Evolutionary conservation across 2,113 vertebrate species (phyloP).

Genomic region (Ivindomyrus marchei): DNA sequence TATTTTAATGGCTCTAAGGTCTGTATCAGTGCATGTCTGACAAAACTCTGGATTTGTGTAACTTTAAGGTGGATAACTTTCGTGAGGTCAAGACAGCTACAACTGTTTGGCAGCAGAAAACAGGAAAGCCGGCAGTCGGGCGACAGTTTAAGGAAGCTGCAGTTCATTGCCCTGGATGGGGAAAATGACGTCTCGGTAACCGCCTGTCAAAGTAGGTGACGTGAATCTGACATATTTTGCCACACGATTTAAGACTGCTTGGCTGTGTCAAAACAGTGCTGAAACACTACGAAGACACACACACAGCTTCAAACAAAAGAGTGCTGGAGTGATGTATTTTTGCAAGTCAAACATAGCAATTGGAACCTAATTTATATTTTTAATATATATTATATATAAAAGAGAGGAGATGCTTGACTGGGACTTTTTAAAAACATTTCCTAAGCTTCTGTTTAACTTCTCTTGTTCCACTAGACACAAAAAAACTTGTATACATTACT

Average conservation of each 20-base stretch:
- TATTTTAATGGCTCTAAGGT: constrained; percentile 25
- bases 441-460: neutral
- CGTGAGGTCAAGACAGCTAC: constrained; percentile 1
- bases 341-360: constrained; percentile 4
- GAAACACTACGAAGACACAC: neutral
- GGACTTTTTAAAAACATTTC: neutral
- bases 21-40: neutral
- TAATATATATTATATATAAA: constrained; percentile 9
- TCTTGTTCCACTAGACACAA: constrained; percentile 6
- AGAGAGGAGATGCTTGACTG: neutral
- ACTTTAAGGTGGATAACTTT: neutral
- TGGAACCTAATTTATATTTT: constrained; percentile 10
- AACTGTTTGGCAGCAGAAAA: constrained; percentile 19
- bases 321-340: constrained; percentile 13
- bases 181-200: neutral
- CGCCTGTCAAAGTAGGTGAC: constrained; percentile 9
- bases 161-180: neutral
- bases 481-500: constrained; percentile 7
- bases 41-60: neutral
- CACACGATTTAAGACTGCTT: constrained; percentile 14
- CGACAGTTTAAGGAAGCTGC: neutral
- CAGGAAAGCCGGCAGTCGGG: neutral
- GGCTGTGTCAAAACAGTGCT: constrained; percentile 17
- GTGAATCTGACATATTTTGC: constrained; percentile 26
- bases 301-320: neutral